Conservation (phyloP, 2,113 vertebrate genomes). For the Paramisgurnus dabryanus region DNA sequence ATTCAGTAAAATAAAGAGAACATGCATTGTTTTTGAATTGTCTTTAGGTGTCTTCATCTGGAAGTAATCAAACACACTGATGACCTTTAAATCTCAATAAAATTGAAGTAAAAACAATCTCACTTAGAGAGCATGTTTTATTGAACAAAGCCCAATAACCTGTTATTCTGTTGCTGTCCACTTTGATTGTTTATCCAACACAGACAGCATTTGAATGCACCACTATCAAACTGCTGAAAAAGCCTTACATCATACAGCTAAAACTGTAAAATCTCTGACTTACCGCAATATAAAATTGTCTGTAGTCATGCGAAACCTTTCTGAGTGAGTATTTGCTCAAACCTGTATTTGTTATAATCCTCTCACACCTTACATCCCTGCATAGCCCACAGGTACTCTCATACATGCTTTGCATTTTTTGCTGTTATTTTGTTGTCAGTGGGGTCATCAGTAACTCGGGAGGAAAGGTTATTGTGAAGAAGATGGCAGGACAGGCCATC, state of each 20-base stretch:
- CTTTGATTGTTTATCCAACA: too few relatives aligned
- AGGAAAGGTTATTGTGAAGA: constrained; percentile 91
- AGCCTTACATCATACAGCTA: too few relatives aligned
- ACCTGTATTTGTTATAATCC: not conserved
- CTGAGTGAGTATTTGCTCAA: too few relatives aligned
- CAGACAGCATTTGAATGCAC: too few relatives aligned
- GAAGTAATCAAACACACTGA: not conserved
- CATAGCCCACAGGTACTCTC: not conserved
- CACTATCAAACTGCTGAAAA: too few relatives aligned
- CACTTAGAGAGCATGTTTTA: not conserved
- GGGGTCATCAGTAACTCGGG: constrained; percentile 87
- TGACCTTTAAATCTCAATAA: not conserved
- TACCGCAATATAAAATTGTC: too few relatives aligned
- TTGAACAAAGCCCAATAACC: not conserved
- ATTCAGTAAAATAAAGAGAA: not conserved
- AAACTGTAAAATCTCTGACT: too few relatives aligned
- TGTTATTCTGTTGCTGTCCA: not conserved
- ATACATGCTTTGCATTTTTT: not conserved
- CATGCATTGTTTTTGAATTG: not conserved
- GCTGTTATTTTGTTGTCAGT: constrained; percentile 66
- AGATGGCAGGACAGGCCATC: constrained; percentile 85
- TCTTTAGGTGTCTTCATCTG: too few relatives aligned
- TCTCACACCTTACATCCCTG: not conserved
- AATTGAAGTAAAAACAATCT: not conserved
- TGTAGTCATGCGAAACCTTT: too few relatives aligned